A percentile compares a stretch with the other conserved stretches of the same genome.
Evolutionary conservation across 1,140 invertebrate genomes (phyloP).

Genomic region (Diabrotica virgifera): DNA sequence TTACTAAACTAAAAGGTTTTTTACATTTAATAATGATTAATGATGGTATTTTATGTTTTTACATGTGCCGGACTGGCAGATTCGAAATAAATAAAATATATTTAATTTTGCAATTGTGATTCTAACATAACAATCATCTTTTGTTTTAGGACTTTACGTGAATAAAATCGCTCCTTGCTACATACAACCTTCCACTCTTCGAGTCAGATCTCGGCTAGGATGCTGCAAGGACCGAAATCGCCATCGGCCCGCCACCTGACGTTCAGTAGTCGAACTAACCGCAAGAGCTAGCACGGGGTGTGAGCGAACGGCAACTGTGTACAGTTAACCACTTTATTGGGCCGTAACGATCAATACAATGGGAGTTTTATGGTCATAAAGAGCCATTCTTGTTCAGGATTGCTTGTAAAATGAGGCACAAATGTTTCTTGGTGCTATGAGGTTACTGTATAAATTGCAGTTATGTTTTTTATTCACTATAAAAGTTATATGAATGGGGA

Average conservation of each 20-base stretch:
- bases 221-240: not conserved
- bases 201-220: not conserved
- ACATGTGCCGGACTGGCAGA: too few species aligned
- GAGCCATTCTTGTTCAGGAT: conserved; percentile 44
- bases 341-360: conserved; percentile 50
- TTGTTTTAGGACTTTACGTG: too few species aligned
- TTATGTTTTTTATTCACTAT: conserved; percentile 42
- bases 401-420: conserved; percentile 46
- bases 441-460: conserved; percentile 42
- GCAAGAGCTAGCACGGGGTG: not conserved
- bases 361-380: conserved; percentile 49
- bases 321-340: conserved; percentile 31
- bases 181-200: not conserved
- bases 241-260: conserved; percentile 30
- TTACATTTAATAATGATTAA: too few species aligned
- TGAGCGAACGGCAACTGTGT: conserved; percentile 9
- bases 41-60: too few species aligned
- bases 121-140: too few species aligned
- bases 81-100: too few species aligned
- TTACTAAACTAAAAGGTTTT: too few species aligned
- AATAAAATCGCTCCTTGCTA: too few species aligned
- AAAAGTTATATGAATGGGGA: conserved; percentile 19
- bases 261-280: conserved; percentile 33
- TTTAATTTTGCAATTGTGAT: too few species aligned
- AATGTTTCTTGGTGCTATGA: conserved; percentile 44